phyloP scores from a whole-genome alignment of 2,797 vertebrate genomes.

The Phalanger gymnotis region DNA sequence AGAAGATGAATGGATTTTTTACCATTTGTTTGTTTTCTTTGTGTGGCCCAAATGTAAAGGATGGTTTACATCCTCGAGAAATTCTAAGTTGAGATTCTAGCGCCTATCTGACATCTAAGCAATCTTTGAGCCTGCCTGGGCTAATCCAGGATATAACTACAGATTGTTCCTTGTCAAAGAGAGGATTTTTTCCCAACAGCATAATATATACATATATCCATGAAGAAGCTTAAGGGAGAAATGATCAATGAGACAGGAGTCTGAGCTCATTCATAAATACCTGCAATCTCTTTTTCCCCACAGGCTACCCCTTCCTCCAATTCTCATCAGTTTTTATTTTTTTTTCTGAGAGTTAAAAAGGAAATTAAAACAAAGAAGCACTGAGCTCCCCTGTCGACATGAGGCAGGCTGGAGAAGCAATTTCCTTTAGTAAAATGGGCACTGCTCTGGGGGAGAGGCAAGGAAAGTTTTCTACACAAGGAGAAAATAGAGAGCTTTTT shows the following conservation, averaged over 20 bases:
- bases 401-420: not conserved
- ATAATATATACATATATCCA: slow-evolving; percentile 58
- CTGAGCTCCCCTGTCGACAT: not conserved
- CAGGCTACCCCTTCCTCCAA: not conserved
- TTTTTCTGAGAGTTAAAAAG: slow-evolving; percentile 56
- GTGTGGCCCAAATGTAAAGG: slow-evolving; percentile 73
- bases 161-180: slow-evolving; percentile 71
- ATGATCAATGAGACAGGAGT: slow-evolving; percentile 58
- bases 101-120: slow-evolving; percentile 69
- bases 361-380: slow-evolving; percentile 23
- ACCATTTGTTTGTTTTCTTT: slow-evolving; percentile 67
- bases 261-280: slow-evolving; percentile 57
- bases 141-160: slow-evolving; percentile 75
- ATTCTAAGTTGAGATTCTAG: slow-evolving; percentile 68
- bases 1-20: slow-evolving; percentile 78
- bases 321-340: not conserved
- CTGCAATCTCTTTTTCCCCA: not conserved
- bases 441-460: not conserved
- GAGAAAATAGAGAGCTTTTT: not conserved
- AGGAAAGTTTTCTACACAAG: not conserved
- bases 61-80: slow-evolving; percentile 75
- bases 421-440: not conserved
- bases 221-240: slow-evolving; percentile 30
- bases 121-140: slow-evolving; percentile 71
- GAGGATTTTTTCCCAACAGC: slow-evolving; percentile 64